These are phyloP conservation scores for Eristalis intricaria DNA, from an alignment of 2,888 invertebrate species.

Conservation along the genomic window DNA sequence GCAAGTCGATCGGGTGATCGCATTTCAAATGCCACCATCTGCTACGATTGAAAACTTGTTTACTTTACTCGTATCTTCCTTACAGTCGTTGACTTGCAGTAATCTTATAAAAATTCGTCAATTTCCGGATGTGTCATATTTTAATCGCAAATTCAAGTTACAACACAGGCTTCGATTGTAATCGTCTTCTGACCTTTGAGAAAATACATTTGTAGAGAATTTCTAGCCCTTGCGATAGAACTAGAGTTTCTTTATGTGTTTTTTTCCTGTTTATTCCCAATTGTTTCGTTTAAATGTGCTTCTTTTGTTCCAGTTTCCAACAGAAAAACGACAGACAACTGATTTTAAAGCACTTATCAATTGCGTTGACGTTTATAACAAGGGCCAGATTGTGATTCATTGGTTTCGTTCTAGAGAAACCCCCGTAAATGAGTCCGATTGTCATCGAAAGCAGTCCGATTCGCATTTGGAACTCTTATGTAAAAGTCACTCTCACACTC, in stretches of 20 bases:
- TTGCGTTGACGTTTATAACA: background rate
- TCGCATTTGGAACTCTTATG: background rate
- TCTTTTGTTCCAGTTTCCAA: background rate
- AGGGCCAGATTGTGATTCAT: slow-evolving; percentile 30
- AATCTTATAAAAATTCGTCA: background rate
- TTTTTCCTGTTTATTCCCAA: slow-evolving; percentile 8
- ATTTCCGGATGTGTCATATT: background rate
- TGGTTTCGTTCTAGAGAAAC: background rate
- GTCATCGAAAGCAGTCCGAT: background rate
- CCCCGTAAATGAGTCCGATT: background rate
- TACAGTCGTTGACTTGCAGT: background rate
- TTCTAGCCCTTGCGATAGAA: background rate
- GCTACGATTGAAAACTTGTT: no score
- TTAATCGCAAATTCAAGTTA: background rate
- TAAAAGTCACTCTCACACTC: background rate
- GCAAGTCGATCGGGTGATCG: no score
- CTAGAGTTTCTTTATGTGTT: background rate
- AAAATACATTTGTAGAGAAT: background rate
- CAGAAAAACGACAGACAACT: background rate
- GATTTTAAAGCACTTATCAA: background rate
- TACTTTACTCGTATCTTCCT: background rate
- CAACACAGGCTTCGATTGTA: background rate
- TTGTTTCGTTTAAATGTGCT: slow-evolving; percentile 75
- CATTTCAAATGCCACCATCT: no score
- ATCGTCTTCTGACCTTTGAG: no score